Conservation (phyloP, 2,888 invertebrate species). For the Ornithoptera alexandrae region DNA sequence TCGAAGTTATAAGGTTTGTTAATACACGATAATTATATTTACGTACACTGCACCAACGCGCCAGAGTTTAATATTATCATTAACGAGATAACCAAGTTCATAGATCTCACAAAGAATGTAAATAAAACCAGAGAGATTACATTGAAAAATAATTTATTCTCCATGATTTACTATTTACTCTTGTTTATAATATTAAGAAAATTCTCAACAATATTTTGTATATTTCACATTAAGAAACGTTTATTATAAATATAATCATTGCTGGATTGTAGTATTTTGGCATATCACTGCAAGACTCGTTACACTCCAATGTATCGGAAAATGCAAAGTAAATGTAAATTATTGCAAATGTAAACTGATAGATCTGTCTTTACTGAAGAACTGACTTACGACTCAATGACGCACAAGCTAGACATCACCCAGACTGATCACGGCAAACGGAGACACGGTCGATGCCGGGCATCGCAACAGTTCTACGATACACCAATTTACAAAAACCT, state of each 20-base stretch:
- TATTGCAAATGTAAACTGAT: slow-evolving; percentile 25
- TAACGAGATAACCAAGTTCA: slow-evolving; percentile 12
- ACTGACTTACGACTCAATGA: slow-evolving; percentile 21
- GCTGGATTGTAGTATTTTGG: slow-evolving; percentile 75
- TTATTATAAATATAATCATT: slow-evolving; percentile 67
- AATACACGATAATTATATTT: background rate
- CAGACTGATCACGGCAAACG: slow-evolving; percentile 28
- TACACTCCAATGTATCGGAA: slow-evolving; percentile 29
- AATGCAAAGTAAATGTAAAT: slow-evolving; percentile 28
- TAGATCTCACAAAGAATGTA: slow-evolving; percentile 20
- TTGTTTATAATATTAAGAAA: slow-evolving; percentile 77
- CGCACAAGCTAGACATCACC: slow-evolving; percentile 14
- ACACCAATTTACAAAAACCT: slow-evolving; percentile 50
- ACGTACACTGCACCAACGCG: background rate
- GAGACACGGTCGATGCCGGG: slow-evolving; percentile 22
- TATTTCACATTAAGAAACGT: slow-evolving; percentile 75
- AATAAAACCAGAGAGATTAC: slow-evolving; percentile 61
- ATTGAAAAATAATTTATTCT: slow-evolving; percentile 79
- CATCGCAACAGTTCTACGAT: slow-evolving; percentile 33
- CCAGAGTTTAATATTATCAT: background rate
- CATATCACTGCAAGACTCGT: slow-evolving; percentile 76
- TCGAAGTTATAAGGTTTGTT: too few relatives aligned
- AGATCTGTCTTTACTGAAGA: slow-evolving; percentile 11
- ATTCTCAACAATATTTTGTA: slow-evolving; percentile 77
- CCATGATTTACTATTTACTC: slow-evolving; percentile 72